phyloP scores from a whole-genome alignment of 1,140 invertebrate genomes.

The Chironomus tepperi region DNA sequence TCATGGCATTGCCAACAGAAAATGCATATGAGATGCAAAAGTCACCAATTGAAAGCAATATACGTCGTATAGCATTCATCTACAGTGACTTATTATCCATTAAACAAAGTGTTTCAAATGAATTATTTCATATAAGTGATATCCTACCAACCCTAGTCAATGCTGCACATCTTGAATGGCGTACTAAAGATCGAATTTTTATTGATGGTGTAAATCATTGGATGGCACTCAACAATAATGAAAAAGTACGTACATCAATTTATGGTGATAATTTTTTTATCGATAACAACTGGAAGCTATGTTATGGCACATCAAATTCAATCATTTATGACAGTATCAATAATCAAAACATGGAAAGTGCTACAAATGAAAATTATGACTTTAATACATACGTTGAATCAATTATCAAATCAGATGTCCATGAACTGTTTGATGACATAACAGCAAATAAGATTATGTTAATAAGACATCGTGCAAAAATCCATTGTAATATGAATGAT shows the following conservation, averaged over 20 bases:
- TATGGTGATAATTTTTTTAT: slow-evolving; percentile 13
- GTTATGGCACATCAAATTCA: neutral
- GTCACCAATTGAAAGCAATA: neutral
- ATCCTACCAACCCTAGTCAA: neutral
- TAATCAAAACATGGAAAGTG: neutral
- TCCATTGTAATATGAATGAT: neutral
- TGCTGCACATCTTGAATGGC: neutral
- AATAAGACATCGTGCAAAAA: neutral
- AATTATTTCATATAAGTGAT: slow-evolving; percentile 1
- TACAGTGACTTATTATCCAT: neutral
- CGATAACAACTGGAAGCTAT: neutral
- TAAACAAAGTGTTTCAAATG: neutral
- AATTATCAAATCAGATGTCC: neutral
- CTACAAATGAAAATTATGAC: neutral
- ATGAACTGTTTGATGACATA: neutral
- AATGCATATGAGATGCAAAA: neutral
- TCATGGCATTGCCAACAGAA: neutral
- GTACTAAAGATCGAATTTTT: neutral
- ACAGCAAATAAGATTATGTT: neutral
- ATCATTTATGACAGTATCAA: neutral
- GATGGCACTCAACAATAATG: neutral
- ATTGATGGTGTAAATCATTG: slow-evolving; percentile 11
- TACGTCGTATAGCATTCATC: neutral
- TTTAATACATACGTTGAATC: neutral
- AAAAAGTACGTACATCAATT: neutral